phyloP scores from a whole-genome alignment of 2,888 invertebrate genomes.

The Sacculina carcini region DNA sequence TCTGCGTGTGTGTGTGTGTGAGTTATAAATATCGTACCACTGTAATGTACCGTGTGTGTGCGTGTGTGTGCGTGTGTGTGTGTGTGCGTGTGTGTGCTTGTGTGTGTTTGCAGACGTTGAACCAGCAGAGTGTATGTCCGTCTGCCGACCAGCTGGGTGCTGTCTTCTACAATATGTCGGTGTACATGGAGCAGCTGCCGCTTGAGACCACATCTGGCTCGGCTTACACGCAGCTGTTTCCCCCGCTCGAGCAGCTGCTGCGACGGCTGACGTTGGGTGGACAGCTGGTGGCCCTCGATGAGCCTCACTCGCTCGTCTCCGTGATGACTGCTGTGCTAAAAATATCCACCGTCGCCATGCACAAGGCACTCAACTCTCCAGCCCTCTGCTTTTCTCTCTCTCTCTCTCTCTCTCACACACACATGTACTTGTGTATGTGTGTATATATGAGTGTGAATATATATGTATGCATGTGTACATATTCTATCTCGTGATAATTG shows the following conservation, averaged over 20 bases:
- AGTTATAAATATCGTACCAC: too few species aligned
- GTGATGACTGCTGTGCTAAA: not conserved
- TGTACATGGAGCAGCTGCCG: not conserved
- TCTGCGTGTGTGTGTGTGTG: too few species aligned
- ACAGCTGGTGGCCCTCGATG: not conserved
- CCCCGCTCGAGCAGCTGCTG: not conserved
- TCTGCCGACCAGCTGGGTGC: not conserved
- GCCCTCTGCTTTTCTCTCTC: not conserved
- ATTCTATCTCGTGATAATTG: too few species aligned
- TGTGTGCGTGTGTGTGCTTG: too few species aligned
- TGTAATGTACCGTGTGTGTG: too few species aligned
- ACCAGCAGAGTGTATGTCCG: not conserved
- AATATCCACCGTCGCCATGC: not conserved
- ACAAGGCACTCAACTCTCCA: not conserved
- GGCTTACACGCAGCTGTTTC: not conserved
- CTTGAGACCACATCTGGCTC: not conserved
- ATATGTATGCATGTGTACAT: too few species aligned
- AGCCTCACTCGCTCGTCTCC: not conserved
- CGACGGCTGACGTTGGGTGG: not conserved
- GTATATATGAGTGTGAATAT: too few species aligned
- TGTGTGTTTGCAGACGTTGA: not conserved
- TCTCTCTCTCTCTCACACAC: not conserved
- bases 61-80: too few species aligned
- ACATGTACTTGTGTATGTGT: too few species aligned
- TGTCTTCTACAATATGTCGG: slow-evolving; percentile 2